These are phyloP conservation scores for Muscicapa striata DNA, from an alignment of 2,797 vertebrate species.

Conservation along the genomic window DNA sequence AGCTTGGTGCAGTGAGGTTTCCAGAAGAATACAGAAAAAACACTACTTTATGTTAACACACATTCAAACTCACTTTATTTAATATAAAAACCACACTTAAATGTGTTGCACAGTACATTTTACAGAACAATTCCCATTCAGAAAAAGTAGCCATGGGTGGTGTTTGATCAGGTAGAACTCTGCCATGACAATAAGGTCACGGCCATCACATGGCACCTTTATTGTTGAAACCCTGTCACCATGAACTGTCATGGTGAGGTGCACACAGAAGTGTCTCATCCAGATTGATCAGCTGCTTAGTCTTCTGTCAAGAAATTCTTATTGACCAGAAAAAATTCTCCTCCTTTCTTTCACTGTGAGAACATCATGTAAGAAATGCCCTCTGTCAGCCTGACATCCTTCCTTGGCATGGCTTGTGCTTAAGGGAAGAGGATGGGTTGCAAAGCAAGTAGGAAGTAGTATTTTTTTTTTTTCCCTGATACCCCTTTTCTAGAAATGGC, in stretches of 20 bases:
- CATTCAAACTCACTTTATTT: background rate
- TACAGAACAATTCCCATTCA: background rate
- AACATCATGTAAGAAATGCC: background rate
- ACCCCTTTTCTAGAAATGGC: background rate
- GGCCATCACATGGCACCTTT: background rate
- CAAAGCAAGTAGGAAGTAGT: background rate
- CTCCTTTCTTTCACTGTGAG: background rate
- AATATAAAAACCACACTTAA: background rate
- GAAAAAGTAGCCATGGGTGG: background rate
- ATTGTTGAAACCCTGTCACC: background rate
- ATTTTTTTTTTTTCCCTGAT: background rate
- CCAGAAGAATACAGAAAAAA: background rate
- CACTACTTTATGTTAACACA: background rate
- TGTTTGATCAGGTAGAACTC: background rate
- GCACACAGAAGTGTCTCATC: background rate
- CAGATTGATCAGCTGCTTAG: background rate
- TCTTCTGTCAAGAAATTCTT: background rate
- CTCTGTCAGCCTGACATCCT: background rate
- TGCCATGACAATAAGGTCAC: background rate
- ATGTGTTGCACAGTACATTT: background rate
- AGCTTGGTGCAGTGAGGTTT: background rate
- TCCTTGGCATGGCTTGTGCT: background rate
- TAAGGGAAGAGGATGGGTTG: background rate
- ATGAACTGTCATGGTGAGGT: background rate
- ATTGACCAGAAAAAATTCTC: background rate